Evolutionary conservation across 2,888 invertebrate species (phyloP), one percentile per base, ranked within the genome.

Genomic region (Hyposoter dolosus): DNA sequence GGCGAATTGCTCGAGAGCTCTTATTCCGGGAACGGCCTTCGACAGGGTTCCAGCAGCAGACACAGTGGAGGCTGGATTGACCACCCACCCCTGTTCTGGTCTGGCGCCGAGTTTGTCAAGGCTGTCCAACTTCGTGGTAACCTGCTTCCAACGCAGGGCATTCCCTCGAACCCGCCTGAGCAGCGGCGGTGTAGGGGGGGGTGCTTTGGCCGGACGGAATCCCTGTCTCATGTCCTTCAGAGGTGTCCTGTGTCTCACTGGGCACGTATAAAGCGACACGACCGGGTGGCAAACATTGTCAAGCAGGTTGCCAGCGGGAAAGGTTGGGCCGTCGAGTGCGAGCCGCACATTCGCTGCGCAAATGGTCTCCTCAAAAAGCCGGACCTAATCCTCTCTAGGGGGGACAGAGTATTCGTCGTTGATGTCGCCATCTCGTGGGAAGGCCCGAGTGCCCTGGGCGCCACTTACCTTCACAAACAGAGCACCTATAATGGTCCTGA

Each of bases 371-470:
- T 87, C 47, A 90, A 90, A 77, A 90, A 90, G 90, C 91, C 90
- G 0, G 91, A 90, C 88, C 90, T 92, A 84, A 89, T 92, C 43
- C 68, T 90, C 47, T 82, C 88, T 71, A 89, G 71, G 89, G 88
- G 5, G 5, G 40, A 43, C 43, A 10, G 84, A 88, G 89, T 89
- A 81, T 81, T 88, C 78, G 89, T 91, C 89, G 88, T 90, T 89
- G 91, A 93, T 69, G 90, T 92, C 0, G 88, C 90, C 7, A 87
- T 89, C 0, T 65, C 72, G 0, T 89, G 88, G 88, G 87, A 88
- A 72, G 66, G 80, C 3, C 88, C 89, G 0, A 32, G 23, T 3
- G 65, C 84, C 3, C 83, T 88, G 1, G 19, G 53, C 0, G 76
- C 71, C n/a, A 43, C 87, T 0, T 84, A 65, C 28, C 50, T 81